These are phyloP conservation scores for Solenodon paradoxus DNA, from an alignment of 2,113 vertebrate genomes.

Conservation along the genomic window DNA sequence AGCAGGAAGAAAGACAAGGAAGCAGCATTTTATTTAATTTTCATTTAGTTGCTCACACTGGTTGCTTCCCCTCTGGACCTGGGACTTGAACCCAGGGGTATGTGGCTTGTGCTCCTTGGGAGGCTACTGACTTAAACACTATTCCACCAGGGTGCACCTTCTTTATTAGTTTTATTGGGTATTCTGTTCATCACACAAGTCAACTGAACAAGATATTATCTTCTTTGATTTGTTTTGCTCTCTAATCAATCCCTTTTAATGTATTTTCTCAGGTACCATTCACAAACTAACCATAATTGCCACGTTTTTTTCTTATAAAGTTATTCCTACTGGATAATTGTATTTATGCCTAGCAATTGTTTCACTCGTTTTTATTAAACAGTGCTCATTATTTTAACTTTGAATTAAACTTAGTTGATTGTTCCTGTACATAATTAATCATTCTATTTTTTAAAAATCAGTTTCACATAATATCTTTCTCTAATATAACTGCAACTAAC, in stretches of 20 bases:
- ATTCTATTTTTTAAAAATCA: slow-evolving; percentile 9
- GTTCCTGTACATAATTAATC: not conserved
- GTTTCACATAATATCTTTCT: not conserved
- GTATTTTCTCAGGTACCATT: not conserved
- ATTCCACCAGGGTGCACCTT: too few species aligned
- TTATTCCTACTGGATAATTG: not conserved
- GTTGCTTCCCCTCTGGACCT: too few species aligned
- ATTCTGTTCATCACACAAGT: not conserved
- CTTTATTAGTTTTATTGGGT: not conserved
- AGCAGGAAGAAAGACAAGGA: too few species aligned
- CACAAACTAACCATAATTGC: not conserved
- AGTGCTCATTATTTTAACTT: not conserved
- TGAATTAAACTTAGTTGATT: slow-evolving; percentile 15
- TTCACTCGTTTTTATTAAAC: not conserved
- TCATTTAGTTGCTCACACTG: too few species aligned
- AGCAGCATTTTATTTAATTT: too few species aligned
- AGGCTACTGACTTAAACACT: too few species aligned
- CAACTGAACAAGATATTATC: not conserved
- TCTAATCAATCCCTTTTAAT: not conserved
- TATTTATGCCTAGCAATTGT: not conserved
- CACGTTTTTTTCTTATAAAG: not conserved
- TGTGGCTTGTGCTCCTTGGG: too few species aligned
- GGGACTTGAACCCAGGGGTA: too few species aligned
- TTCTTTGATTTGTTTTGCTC: not conserved
- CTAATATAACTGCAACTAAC: not conserved